Base-by-base conservation (phyloP, 2,797 vertebrate genomes). In the Labeo calbasu region DNA sequence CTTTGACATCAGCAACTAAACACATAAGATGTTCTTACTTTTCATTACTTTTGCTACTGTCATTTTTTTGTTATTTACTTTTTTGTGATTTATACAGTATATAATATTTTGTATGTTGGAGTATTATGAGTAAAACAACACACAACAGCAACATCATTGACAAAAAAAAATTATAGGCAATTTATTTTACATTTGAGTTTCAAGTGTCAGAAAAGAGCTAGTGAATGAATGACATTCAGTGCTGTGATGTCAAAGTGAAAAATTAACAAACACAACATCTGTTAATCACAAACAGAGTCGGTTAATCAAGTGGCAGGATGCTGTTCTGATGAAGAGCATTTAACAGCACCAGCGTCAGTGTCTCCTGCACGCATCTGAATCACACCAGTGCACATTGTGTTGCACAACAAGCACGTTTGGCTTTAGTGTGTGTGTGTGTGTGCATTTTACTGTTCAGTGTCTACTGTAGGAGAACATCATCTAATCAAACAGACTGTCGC, bases 161-260 rank as follows among this genome's bases (percentile, higher is more conserved):
- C 36, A 75, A 50, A 55, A 57, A 76, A 40, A 19, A 36, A 19
- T 3, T 36, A 4, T 66, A 36, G 65, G 25, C 63, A 43, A 76
- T 76, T 76, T 76, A 77, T 48, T 61, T 14, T 77, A 68, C 78
- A 79, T 69, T 68, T 69, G 4, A 66, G 7, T 80, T 57, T 70
- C 51, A 59, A 81, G 36, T 71, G 53, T 70, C 66, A 81, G n/a
- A 71, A 72, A 71, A 61, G n/a, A 61, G 23, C 23, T 12, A 19
- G 53, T 57, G n/a, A 59, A 17, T 28, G 32, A 77, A 19, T 76
- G 53, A 77, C 36, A 77, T 84, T 77, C 71, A 69, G 77, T 70
- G 50, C 57, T 12, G 28, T 83, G 81, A 65, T 19, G 68, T 88
- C 50, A 17, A 21, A 36, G 50, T 75, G 50, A 75, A 32, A 53